Conservation (phyloP, 2,888 invertebrate species). For the Pecten maximus region DNA sequence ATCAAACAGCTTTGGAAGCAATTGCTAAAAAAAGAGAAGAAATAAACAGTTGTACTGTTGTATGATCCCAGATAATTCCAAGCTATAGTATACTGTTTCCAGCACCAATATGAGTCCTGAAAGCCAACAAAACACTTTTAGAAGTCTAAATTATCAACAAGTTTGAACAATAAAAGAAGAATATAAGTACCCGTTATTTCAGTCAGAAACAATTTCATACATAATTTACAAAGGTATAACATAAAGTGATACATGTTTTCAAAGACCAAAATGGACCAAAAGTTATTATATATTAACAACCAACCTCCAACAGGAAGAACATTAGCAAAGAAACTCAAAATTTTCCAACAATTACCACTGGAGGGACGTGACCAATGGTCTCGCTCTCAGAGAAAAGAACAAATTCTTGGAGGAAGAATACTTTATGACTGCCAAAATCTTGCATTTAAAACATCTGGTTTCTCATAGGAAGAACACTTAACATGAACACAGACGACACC, state of each 20-base stretch:
- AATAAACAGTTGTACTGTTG: too few species aligned
- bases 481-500: background rate
- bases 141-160: background rate
- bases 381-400: background rate
- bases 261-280: too few species aligned
- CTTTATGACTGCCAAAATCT: background rate
- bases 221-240: background rate
- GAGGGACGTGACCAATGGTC: background rate
- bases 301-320: background rate
- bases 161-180: background rate
- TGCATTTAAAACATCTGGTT: background rate
- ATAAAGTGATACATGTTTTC: background rate
- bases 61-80: background rate
- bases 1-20: too few species aligned
- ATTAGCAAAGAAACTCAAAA: background rate
- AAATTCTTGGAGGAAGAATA: background rate
- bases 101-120: background rate
- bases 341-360: background rate
- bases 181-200: background rate
- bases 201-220: constrained; percentile 9
- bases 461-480: background rate
- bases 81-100: background rate
- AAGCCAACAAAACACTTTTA: background rate
- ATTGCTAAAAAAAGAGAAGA: too few species aligned
- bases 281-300: background rate